phyloP scores from a whole-genome alignment of 1,140 invertebrate species.

The Cydia pomonella region DNA sequence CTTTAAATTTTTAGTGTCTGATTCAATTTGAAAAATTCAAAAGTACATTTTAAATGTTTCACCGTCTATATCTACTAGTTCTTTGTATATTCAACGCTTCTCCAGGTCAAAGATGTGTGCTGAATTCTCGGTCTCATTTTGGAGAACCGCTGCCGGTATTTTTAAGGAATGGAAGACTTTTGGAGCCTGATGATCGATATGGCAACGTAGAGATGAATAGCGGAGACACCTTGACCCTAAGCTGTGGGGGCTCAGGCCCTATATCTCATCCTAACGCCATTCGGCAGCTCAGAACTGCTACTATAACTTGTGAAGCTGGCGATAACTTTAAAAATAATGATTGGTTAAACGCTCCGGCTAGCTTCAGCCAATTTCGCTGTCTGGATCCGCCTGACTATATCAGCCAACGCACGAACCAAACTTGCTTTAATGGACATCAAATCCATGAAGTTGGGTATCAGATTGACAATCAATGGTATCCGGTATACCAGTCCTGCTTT shows the following conservation, averaged over 20 bases:
- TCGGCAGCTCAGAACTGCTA: slow-evolving; percentile 41
- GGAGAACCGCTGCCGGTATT: slow-evolving; percentile 63
- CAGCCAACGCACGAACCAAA: slow-evolving; percentile 58
- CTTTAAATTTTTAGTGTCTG: not conserved
- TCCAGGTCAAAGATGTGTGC: slow-evolving; percentile 48
- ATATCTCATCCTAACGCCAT: slow-evolving; percentile 53
- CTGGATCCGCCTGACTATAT: slow-evolving; percentile 47
- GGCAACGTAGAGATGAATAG: slow-evolving; percentile 56
- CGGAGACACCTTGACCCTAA: slow-evolving; percentile 59
- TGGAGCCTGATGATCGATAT: slow-evolving; percentile 61
- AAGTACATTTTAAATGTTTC: slow-evolving; percentile 45
- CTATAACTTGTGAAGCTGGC: slow-evolving; percentile 56
- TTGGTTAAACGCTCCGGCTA: slow-evolving; percentile 52
- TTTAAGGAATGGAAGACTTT: slow-evolving; percentile 51
- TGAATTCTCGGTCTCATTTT: slow-evolving; percentile 61
- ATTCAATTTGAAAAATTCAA: slow-evolving; percentile 12
- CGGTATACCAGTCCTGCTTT: slow-evolving; percentile 69
- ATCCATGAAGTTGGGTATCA: slow-evolving; percentile 69
- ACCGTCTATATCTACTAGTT: slow-evolving; percentile 55
- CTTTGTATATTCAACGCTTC: slow-evolving; percentile 57
- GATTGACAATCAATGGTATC: slow-evolving; percentile 56
- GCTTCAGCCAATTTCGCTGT: slow-evolving; percentile 61
- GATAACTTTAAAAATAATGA: slow-evolving; percentile 61
- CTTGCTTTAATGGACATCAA: slow-evolving; percentile 55
- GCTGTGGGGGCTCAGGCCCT: slow-evolving; percentile 53